phyloP scores from a whole-genome alignment of 53 echinoderm and acorn worm species.

The Patiria pectinifera region DNA sequence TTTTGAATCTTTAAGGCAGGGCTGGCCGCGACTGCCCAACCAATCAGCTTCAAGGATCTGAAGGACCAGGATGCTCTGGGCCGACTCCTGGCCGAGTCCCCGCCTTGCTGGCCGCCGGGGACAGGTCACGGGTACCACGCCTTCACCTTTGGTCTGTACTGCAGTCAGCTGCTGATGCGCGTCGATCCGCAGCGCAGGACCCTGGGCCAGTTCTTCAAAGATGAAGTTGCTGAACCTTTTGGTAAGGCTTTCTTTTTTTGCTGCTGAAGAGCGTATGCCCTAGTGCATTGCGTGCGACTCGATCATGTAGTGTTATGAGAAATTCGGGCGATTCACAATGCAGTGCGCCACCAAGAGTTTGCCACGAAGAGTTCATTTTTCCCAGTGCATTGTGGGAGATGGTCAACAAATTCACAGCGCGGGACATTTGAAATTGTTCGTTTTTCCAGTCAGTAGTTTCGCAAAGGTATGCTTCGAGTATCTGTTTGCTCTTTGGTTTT shows the following conservation, averaged over 20 bases:
- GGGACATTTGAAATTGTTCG: too few species aligned
- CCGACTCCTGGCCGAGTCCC: conserved; percentile 58
- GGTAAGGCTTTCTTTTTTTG: conserved; percentile 19
- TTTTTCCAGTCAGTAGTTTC: too few species aligned
- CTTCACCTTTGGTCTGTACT: conserved; percentile 72
- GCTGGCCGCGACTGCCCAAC: conserved; percentile 51
- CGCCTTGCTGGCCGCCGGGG: conserved; percentile 69
- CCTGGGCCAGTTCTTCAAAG: conserved; percentile 74
- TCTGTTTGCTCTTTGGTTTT: too few species aligned
- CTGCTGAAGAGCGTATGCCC: too few species aligned
- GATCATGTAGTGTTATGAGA: too few species aligned
- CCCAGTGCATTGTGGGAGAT: too few species aligned
- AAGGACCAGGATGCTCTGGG: conserved; percentile 73
- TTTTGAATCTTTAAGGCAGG: conserved; percentile 65
- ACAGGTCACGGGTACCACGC: conserved; percentile 75
- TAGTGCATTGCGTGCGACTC: too few species aligned
- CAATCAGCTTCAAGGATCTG: conserved; percentile 62
- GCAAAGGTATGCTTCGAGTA: too few species aligned
- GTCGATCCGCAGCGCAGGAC: conserved; percentile 71
- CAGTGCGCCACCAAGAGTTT: too few species aligned
- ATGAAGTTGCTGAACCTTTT: conserved; percentile 75
- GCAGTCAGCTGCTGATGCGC: conserved; percentile 69
- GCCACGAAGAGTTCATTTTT: too few species aligned
- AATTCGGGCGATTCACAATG: too few species aligned
- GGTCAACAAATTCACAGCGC: too few species aligned